Evolutionary conservation across 2,113 vertebrate species (phyloP), one percentile per base, ranked within the genome.

Genomic region (Tor tambroides): DNA sequence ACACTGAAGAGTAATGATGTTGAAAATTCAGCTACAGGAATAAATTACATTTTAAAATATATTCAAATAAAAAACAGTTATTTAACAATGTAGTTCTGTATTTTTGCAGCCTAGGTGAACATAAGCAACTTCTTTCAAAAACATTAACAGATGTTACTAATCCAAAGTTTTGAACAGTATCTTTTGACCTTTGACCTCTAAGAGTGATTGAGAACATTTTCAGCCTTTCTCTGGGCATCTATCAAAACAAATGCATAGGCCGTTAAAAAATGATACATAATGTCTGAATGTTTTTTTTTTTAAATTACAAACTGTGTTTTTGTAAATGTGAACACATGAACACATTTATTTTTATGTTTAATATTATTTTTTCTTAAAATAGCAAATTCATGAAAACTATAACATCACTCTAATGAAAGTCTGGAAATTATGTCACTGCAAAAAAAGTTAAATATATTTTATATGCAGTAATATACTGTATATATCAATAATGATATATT

Each of bases 131-230:
- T n/a, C n/a, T n/a, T n/a, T 10, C 3, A 38, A 72, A 23, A 71
- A 38, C 3, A 10, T 12, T 23, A n/a, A n/a, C 7, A 59, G n/a
- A n/a, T 41, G 10, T 72, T 23, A 21, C 32, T n/a, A n/a, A n/a
- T n/a, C n/a, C n/a, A n/a, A n/a, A n/a, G n/a, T n/a, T n/a, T n/a
- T n/a, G n/a, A n/a, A n/a, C n/a, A n/a, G n/a, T n/a, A n/a, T n/a
- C n/a, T n/a, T n/a, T 38, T 80, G 35, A 80, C 78, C 78, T 80
- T 80, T 80, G 78, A 80, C 78, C 78, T 63, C 54, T 43, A 30
- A 30, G 30, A 32, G 28, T 79, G 21, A 38, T 80, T 35, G 35
- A 38, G 5, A 61, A 59, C 5, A n/a, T 2, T 0, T 23, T 10
- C 17, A 35, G 32, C 51, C 12, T 32, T 56, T 23, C 19, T 79